Base-by-base conservation (phyloP, 2,888 invertebrate genomes). In the Polymixis lichenea region DNA sequence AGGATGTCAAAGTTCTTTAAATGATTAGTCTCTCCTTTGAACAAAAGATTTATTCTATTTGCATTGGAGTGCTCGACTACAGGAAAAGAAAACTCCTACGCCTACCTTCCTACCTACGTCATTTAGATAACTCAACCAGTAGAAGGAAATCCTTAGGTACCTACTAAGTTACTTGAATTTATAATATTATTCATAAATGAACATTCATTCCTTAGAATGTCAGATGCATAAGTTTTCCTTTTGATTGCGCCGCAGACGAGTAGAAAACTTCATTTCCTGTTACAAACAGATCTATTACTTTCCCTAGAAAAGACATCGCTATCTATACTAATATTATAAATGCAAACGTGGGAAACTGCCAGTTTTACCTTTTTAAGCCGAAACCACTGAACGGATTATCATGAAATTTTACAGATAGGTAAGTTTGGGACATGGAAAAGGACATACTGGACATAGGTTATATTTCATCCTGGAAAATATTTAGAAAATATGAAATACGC, bases 161-260 rank as follows among this genome's bases (percentile, higher is more conserved):
- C 19, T 15, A 49, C 11, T 25, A 17, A 6, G 6, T 15, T 22
- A 25, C 22, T 6, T 11, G 25, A 22, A 32, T 72, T 17, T 49
- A 38, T 19, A 51, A 46, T 17, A 49, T 66, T 61, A 62, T 64
- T 32, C 25, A 49, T 51, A 68, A 32, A 68, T 49, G 53, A 69
- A 64, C 58, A 65, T 43, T 19, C 28, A 60, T 77, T 71, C 8
- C 71, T 55, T 32, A 66, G 66, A 82, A 71, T 32, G 53, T 83
- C 55, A 56, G 32, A 72, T 72, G 65, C 65, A 81, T 72, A 83
- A 82, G 68, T 72, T 83, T 83, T 83, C 83, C 68, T 67, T 83
- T 51, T 76, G 68, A 61, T 65, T 77, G 67, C 64, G 58, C 13
- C 60, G 19, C 19, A 51, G 64, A 71, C 55, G 67, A 60, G 38